phyloP scores from a whole-genome alignment of 2,797 vertebrate genomes.

The Lagothrix lagotricha region DNA sequence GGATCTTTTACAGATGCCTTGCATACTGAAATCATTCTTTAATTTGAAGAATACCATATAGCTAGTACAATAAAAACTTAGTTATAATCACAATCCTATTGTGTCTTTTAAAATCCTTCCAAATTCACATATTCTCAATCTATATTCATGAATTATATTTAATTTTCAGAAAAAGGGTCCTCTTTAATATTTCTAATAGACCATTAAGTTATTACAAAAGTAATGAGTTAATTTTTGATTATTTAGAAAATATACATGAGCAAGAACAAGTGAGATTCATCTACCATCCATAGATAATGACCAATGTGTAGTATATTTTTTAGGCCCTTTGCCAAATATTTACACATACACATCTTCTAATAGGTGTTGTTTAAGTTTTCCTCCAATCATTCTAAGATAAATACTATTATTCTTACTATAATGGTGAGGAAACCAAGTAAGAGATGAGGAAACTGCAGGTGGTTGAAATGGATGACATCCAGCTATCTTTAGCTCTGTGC shows the following conservation, averaged over 20 bases:
- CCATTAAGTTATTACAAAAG: not conserved
- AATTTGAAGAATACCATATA: not conserved
- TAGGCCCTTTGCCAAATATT: not conserved
- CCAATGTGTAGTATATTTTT: not conserved
- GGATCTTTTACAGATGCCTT: not conserved
- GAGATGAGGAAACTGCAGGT: not conserved
- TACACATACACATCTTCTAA: not conserved
- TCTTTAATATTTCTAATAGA: not conserved
- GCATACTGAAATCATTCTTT: not conserved
- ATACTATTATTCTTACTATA: not conserved
- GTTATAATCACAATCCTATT: not conserved
- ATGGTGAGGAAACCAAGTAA: not conserved
- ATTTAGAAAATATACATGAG: slow-evolving; percentile 1
- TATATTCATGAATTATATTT: not conserved
- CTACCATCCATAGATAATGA: not conserved
- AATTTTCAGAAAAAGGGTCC: not conserved
- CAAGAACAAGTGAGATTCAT: not conserved
- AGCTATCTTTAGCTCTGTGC: not conserved
- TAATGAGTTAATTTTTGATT: not conserved
- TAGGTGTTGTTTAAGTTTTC: not conserved
- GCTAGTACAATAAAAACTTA: not conserved
- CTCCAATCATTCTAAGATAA: not conserved
- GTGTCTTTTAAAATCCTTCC: not conserved
- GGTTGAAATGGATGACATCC: not conserved
- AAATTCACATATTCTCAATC: not conserved